These are phyloP conservation scores for Eilema griseolum DNA, from an alignment of 2,888 invertebrate genomes.

Conservation along the genomic window DNA sequence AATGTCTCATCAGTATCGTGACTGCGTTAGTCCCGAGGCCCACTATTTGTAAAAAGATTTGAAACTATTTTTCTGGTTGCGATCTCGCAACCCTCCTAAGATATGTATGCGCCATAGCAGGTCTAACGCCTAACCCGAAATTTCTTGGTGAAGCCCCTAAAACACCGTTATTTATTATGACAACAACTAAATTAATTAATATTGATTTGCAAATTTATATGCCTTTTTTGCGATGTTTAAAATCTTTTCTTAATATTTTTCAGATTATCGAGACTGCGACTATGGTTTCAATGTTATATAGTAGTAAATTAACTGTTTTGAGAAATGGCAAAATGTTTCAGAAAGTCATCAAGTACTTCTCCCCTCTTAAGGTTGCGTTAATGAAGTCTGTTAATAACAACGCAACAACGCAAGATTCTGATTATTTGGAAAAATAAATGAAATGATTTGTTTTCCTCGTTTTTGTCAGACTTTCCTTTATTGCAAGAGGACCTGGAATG, in stretches of 20 bases:
- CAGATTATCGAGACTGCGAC: slow-evolving; percentile 13
- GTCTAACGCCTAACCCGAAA: no score
- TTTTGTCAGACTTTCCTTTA: background rate
- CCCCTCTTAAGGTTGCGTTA: background rate
- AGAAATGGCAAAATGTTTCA: slow-evolving; percentile 6
- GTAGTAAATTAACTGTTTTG: background rate
- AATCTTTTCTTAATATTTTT: background rate
- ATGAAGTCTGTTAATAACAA: background rate
- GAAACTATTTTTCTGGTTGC: no score
- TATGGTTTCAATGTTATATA: background rate
- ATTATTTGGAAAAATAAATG: slow-evolving; percentile 53
- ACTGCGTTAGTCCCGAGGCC: no score
- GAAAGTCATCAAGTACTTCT: slow-evolving; percentile 9
- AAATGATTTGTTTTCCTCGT: background rate
- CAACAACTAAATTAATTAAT: background rate
- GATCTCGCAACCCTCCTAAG: no score
- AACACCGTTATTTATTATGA: background rate
- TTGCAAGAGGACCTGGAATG: background rate
- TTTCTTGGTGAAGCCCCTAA: no score
- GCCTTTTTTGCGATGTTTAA: background rate
- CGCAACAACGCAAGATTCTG: slow-evolving; percentile 39
- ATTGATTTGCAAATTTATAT: background rate
- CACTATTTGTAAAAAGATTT: no score
- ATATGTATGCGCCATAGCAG: no score
- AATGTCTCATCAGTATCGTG: no score